Percentiles rank a stretch among this genome's conserved stretches.
Evolutionary conservation across 2,797 vertebrate species (phyloP).

Genomic region (Enteromius mattozi): DNA sequence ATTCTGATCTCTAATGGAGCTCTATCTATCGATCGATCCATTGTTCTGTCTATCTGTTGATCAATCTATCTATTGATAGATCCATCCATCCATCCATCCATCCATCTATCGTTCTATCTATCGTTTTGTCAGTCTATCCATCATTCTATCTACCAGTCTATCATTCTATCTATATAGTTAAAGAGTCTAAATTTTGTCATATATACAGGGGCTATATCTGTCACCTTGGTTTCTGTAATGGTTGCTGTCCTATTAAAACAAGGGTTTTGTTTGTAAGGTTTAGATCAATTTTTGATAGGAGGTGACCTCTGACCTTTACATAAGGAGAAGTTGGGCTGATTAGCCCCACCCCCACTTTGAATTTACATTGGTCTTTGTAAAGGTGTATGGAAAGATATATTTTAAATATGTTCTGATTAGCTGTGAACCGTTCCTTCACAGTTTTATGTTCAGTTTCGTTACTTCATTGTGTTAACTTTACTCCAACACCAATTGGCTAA

Average conservation of each 20-base stretch:
- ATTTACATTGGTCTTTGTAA: background rate
- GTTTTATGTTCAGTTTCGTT: background rate
- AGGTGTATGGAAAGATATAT: background rate
- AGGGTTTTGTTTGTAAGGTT: constrained; percentile 9
- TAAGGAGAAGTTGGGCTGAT: background rate
- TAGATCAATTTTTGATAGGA: background rate
- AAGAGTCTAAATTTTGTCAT: no score
- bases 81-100: background rate
- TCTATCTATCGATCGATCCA: background rate
- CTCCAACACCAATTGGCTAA: constrained; percentile 4
- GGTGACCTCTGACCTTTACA: background rate
- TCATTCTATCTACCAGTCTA: no score
- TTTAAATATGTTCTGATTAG: background rate
- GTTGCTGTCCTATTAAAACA: constrained; percentile 42
- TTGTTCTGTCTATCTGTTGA: background rate
- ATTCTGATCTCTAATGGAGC: background rate
- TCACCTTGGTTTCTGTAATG: constrained; percentile 44
- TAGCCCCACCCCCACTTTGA: background rate
- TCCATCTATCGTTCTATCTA: background rate
- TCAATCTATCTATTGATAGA: background rate
- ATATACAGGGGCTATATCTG: constrained; percentile 17
- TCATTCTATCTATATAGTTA: no score
- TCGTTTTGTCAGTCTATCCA: no score
- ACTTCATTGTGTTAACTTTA: background rate
- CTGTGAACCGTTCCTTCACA: background rate